Base-by-base conservation (phyloP, 2,888 invertebrate species). In the Yponomeuta malinellus region DNA sequence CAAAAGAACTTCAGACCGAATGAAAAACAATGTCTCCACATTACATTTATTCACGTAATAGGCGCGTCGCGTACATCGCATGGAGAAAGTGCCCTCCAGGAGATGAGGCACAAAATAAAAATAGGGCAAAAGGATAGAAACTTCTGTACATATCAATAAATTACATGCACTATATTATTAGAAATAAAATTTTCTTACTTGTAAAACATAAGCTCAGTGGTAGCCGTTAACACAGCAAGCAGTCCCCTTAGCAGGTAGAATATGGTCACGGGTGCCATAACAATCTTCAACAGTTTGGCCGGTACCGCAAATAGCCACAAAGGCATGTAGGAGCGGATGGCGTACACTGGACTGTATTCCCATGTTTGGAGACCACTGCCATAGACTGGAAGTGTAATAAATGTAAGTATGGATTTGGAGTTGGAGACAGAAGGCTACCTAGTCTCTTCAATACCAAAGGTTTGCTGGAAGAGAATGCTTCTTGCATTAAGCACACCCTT, bases 301-400 rank as follows among this genome's bases (percentile, higher is more conserved):
- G 99, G 98, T 9, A 97, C 94, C 4, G 97, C 96, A 86, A 99
- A 97, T 69, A 98, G 85, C 93, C 97, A 94, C 37, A 99, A 90
- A 80, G 99, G 98, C 73, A 97, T 95, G 86, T 99, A 99, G 0
- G 99, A 99, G 66, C 99, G 94, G 69, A 99, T 94, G 0, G 98
- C 98, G 86, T 95, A 99, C 73, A 94, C 93, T 0, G 99, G 99
- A 81, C 98, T 98, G 86, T 99, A 99, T 86, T 99, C 99, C 99
- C 99, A 99, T 48, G 99, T 99, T 92, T 99, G 99, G 73, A 99
- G 94, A 6, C 99, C 99, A 82, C 94, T 95, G 10, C 98, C 98
- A 83, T 98, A 98, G 70, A 99, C 94, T 91, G 96, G 80, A 91
- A 91, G 64, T 59, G 52, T 59, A 59, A 59, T 59, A 15, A 59